Evolutionary conservation across 2,113 vertebrate genomes (phyloP).

Genomic region (Chionodraco myersi): DNA sequence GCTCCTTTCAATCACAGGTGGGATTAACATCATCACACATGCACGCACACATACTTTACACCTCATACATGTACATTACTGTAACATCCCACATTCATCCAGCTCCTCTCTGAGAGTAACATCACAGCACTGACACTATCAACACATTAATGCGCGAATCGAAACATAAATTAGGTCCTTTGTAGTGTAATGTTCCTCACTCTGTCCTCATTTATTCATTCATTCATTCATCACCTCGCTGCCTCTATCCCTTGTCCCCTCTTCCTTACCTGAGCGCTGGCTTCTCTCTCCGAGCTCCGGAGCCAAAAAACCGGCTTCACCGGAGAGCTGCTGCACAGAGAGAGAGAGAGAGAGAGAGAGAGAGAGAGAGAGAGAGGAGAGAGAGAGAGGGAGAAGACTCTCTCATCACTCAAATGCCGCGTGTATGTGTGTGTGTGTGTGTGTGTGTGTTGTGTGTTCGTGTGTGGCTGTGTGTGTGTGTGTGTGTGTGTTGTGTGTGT

Average conservation of each 20-base stretch:
- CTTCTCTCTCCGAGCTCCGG: slow-evolving; percentile 51
- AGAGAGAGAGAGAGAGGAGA: slow-evolving; percentile 14
- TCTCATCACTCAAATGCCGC: slow-evolving; percentile 12
- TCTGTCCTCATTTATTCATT: neutral
- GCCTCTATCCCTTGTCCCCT: neutral
- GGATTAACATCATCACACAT: neutral
- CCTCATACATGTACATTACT: neutral
- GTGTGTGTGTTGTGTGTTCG: neutral
- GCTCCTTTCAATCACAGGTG: slow-evolving; percentile 31
- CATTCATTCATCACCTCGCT: neutral
- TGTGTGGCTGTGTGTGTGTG: no score
- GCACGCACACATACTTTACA: neutral
- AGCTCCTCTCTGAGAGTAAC: neutral
- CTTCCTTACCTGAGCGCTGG: slow-evolving; percentile 59
- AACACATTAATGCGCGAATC: neutral
- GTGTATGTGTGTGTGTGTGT: neutral
- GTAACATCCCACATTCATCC: slow-evolving; percentile 11
- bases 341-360: slow-evolving; percentile 18
- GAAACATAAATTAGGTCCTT: neutral
- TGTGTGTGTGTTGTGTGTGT: neutral
- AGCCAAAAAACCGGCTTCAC: slow-evolving; percentile 50
- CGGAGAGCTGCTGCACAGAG: slow-evolving; percentile 37
- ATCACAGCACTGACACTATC: neutral
- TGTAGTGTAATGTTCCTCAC: neutral
- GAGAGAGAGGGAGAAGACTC: slow-evolving; percentile 2